Evolutionary conservation across 2,113 vertebrate genomes (phyloP), one percentile per base, ranked within the genome.

Genomic region (Heliornis fulica): DNA sequence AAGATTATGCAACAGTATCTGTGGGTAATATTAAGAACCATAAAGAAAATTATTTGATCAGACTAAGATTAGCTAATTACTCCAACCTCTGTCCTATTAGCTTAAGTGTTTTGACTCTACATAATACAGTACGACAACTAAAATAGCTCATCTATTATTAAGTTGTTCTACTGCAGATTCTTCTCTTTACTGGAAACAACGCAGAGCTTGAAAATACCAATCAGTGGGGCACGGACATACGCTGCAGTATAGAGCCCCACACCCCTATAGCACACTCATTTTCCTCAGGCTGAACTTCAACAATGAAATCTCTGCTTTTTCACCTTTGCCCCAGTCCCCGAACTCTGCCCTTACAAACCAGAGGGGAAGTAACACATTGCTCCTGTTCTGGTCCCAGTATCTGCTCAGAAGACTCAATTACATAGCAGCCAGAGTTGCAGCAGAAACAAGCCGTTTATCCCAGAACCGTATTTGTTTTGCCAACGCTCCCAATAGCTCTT

Each of bases 391-490:
- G 60, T 57, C n/a, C 38, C 32, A 3, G 0, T 66, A 94, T 65
- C 92, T 93, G 17, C 65, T 89, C 61, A 36, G 40, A 92, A 78
- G 76, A 90, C 40, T 74, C 86, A 95, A 94, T 95, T 92, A 93
- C 16, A 87, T 13, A 61, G 64, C 29, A 82, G 65, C 80, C 77
- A 51, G 83, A 90, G 48, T 41, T 71, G 53, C 54, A 92, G 91
- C 71, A 88, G 76, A 95, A 96, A 95, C 48, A n/a, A 86, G 75
- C 38, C 54, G 69, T 53, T 84, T 94, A 83, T 77, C 77, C 85
- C 76, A 95, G 76, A n/a, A 17, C 20, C 28, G 53, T 53, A 89
- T 96, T 96, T 94, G 92, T 79, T 96, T 89, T 94, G 88, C 90
- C 95, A 88, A 92, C 0, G 15, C 75, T 91, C 89, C 48, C 7